phyloP scores from a whole-genome alignment of 2,888 invertebrate genomes.

The Tiliacea citrago region DNA sequence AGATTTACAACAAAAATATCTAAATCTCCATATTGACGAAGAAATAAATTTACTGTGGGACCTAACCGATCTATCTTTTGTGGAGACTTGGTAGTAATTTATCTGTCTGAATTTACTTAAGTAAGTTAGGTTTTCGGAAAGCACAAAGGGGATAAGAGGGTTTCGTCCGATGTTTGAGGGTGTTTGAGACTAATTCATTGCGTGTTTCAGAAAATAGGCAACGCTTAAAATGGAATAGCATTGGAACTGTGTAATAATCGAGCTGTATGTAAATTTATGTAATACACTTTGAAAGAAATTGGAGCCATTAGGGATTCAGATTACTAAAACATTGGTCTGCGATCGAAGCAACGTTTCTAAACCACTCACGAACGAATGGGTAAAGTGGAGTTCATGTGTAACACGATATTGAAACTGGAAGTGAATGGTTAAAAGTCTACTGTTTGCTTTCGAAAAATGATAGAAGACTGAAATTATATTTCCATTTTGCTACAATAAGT shows the following conservation, averaged over 20 bases:
- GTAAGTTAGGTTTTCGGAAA: conserved; percentile 66
- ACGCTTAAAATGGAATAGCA: conserved; percentile 46
- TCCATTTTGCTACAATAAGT: background rate
- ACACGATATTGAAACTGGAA: conserved; percentile 36
- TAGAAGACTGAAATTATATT: conserved; percentile 14
- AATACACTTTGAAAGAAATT: conserved; percentile 61
- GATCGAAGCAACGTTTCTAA: conserved; percentile 47
- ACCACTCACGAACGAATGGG: conserved; percentile 49
- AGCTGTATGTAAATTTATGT: conserved; percentile 67
- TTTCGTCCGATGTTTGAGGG: conserved; percentile 65
- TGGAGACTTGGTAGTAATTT: conserved; percentile 64
- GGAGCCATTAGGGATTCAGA: conserved; percentile 58
- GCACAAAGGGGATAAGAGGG: conserved; percentile 65
- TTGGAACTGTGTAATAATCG: conserved; percentile 48
- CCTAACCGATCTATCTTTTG: conserved; percentile 57
- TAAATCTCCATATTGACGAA: conserved; percentile 34
- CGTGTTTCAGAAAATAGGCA: conserved; percentile 61
- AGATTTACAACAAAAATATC: conserved; percentile 24
- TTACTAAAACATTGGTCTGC: conserved; percentile 60
- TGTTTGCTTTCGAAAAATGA: conserved; percentile 26
- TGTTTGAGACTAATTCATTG: conserved; percentile 70
- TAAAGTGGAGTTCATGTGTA: conserved; percentile 47
- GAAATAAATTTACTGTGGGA: conserved; percentile 40
- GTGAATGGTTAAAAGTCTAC: conserved; percentile 31
- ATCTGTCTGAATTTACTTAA: conserved; percentile 67